Evolutionary conservation across 2,888 invertebrate species (phyloP).

Genomic region (Agrotis clavis): DNA sequence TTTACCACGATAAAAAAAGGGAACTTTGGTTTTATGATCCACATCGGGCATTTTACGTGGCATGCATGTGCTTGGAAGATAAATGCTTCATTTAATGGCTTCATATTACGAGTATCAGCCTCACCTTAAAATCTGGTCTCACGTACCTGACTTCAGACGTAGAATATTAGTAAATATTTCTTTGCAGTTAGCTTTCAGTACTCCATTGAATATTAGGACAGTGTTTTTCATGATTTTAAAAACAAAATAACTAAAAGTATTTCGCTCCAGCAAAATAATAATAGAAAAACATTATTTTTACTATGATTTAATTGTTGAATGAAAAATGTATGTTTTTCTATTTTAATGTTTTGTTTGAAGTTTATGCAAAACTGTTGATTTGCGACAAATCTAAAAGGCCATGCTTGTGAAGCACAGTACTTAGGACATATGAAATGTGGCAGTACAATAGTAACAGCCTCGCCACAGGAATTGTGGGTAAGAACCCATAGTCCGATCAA

Average conservation of each 20-base stretch:
- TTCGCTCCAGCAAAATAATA: background rate
- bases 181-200: background rate
- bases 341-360: background rate
- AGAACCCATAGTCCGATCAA: too few relatives aligned
- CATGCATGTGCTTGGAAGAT: background rate
- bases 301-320: too few relatives aligned
- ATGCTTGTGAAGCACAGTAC: background rate
- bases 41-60: too few relatives aligned
- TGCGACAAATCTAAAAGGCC: conserved; percentile 6
- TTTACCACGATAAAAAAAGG: too few relatives aligned
- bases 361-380: background rate
- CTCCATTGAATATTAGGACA: background rate
- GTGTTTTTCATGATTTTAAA: conserved; percentile 10
- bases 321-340: background rate
- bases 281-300: background rate
- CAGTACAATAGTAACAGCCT: too few relatives aligned
- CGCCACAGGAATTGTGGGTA: too few relatives aligned
- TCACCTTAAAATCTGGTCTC: background rate
- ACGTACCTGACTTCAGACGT: conserved; percentile 31
- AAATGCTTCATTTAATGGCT: background rate
- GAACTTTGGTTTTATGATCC: too few relatives aligned
- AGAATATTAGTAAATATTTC: background rate
- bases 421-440: too few relatives aligned
- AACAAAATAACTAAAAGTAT: background rate
- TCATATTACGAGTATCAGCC: background rate